These are phyloP conservation scores for Drosophila hawaiiensis DNA, from an alignment of 2,888 invertebrate genomes.

Conservation along the genomic window DNA sequence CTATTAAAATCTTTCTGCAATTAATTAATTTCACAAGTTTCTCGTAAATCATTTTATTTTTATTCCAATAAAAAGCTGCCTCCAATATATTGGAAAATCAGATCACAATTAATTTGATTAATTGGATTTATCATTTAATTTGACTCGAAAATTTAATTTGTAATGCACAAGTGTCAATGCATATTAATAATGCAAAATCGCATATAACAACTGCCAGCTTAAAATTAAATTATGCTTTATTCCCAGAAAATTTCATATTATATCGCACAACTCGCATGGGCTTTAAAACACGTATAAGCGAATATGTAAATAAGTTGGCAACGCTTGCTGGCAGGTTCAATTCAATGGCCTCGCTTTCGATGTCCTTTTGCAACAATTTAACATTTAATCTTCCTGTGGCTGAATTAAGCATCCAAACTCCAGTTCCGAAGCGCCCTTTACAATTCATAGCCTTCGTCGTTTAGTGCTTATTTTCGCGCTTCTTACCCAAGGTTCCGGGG, in stretches of 20 bases:
- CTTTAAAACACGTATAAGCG: slow-evolving; percentile 4
- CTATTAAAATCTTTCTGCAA: neutral
- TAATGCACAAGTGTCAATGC: slow-evolving; percentile 16
- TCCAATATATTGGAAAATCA: neutral
- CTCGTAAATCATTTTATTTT: neutral
- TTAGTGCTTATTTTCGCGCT: slow-evolving; percentile 57
- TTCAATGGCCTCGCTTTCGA: neutral
- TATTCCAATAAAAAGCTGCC: neutral
- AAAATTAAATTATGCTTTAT: slow-evolving; percentile 33
- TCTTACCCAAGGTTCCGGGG: slow-evolving; percentile 31
- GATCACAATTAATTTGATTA: neutral
- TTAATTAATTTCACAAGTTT: neutral
- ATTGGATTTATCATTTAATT: slow-evolving; percentile 10
- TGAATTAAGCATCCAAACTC: slow-evolving; percentile 8
- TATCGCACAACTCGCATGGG: neutral
- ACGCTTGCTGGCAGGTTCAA: neutral
- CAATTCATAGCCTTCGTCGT: slow-evolving; percentile 15
- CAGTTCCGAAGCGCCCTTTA: slow-evolving; percentile 17
- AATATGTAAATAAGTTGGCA: slow-evolving; percentile 9
- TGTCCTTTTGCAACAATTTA: slow-evolving; percentile 13
- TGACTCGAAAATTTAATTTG: neutral
- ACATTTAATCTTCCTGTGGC: slow-evolving; percentile 25
- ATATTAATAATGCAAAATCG: slow-evolving; percentile 6
- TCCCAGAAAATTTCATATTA: slow-evolving; percentile 3
- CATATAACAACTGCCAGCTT: neutral